Conservation (phyloP, 2,797 vertebrate genomes). For the Streptopelia turtur region DNA sequence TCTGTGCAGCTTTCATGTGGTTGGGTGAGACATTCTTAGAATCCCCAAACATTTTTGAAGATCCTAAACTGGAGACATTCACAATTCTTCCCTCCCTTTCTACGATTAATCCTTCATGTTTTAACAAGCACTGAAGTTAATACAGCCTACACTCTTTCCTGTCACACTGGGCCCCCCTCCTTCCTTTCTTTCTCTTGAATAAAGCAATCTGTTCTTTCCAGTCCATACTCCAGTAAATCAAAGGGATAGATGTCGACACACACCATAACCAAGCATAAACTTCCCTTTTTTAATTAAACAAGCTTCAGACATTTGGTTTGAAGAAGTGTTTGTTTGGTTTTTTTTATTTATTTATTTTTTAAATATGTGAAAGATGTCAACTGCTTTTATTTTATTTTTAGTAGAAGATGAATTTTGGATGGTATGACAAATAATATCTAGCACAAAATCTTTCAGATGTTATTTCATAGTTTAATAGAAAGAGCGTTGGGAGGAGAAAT, state of each 20-base stretch:
- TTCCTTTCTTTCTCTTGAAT: slow-evolving; percentile 68
- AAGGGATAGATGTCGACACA: slow-evolving; percentile 69
- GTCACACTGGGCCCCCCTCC: slow-evolving; percentile 62
- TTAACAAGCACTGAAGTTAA: slow-evolving; percentile 79
- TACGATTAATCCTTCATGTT: slow-evolving; percentile 80
- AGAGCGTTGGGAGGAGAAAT: neutral
- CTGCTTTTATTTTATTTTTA: slow-evolving; percentile 70
- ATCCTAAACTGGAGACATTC: slow-evolving; percentile 80
- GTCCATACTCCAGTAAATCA: slow-evolving; percentile 70
- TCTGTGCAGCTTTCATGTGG: slow-evolving; percentile 81
- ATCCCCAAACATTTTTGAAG: slow-evolving; percentile 82
- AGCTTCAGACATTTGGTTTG: slow-evolving; percentile 69
- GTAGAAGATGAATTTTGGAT: slow-evolving; percentile 11
- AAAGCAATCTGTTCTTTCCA: slow-evolving; percentile 72
- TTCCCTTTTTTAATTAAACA: slow-evolving; percentile 77
- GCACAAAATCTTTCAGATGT: slow-evolving; percentile 8
- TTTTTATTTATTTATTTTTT: slow-evolving; percentile 27
- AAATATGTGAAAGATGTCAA: slow-evolving; percentile 32
- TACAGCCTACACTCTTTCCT: slow-evolving; percentile 77
- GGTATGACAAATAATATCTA: neutral
- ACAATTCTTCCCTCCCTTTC: slow-evolving; percentile 77
- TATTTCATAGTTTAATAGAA: neutral
- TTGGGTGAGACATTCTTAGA: slow-evolving; percentile 77
- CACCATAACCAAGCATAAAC: slow-evolving; percentile 68
- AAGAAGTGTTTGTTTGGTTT: slow-evolving; percentile 56